phyloP scores from a whole-genome alignment of 2,113 vertebrate species.

The Dicaeum eximium region DNA sequence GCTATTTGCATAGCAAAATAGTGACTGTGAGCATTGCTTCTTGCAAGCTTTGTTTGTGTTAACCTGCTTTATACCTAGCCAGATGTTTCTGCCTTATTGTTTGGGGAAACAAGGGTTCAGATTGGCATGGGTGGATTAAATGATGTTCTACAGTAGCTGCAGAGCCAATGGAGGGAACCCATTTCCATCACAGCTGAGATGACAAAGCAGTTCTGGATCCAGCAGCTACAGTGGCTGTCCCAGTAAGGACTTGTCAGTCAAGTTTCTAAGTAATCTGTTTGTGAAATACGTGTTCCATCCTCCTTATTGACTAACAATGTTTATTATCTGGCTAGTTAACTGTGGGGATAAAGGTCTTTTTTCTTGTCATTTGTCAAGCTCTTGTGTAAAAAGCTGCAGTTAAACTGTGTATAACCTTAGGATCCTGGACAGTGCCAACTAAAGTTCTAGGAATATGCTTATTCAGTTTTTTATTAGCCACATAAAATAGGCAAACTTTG shows the following conservation, averaged over 20 bases:
- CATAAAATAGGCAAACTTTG: background rate
- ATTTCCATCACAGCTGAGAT: background rate
- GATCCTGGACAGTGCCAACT: background rate
- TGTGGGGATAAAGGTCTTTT: slow-evolving; percentile 41
- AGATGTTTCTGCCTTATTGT: background rate
- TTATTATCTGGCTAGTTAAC: slow-evolving; percentile 17
- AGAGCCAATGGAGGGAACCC: background rate
- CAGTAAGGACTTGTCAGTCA: background rate
- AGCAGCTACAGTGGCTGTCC: background rate
- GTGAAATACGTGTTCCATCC: background rate
- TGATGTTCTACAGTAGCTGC: background rate
- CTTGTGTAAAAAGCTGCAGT: slow-evolving; percentile 16
- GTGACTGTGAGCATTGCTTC: background rate
- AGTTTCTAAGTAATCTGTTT: slow-evolving; percentile 17
- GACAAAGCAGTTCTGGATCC: slow-evolving; percentile 4
- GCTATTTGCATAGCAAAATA: background rate
- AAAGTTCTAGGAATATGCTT: background rate
- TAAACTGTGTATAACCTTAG: slow-evolving; percentile 10
- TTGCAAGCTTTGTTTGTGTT: background rate
- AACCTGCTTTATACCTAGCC: background rate
- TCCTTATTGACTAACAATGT: background rate
- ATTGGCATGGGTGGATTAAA: background rate
- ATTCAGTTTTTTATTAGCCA: background rate
- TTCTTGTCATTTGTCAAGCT: background rate
- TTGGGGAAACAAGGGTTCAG: background rate